phyloP scores from a whole-genome alignment of 2,113 vertebrate genomes.

The Nothoprocta perdicaria region DNA sequence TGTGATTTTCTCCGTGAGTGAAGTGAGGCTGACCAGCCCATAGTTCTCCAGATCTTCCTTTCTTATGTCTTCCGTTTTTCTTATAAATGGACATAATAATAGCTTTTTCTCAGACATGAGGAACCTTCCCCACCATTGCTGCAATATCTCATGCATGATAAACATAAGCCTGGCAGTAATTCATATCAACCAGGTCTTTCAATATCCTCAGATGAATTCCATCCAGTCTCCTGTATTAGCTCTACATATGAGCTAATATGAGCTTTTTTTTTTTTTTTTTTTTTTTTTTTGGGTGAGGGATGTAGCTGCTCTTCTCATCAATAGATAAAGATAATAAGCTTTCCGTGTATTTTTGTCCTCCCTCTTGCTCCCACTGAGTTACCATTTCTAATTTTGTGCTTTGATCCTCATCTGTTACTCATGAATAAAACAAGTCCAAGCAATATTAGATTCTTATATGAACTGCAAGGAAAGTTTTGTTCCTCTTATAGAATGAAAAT shows the following conservation, averaged over 20 bases:
- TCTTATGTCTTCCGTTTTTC: not conserved
- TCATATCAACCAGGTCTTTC: not conserved
- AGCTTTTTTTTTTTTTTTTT: not conserved
- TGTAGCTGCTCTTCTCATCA: slow-evolving; percentile 27
- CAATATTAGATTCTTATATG: not conserved
- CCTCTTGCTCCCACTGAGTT: not conserved
- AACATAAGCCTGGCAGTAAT: not conserved
- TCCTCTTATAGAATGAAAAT: not conserved
- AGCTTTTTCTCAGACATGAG: not conserved
- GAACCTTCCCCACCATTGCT: not conserved
- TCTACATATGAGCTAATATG: not conserved
- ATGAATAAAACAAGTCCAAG: slow-evolving; percentile 28
- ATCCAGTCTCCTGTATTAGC: not conserved
- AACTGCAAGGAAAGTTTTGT: not conserved
- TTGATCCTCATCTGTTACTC: slow-evolving; percentile 23
- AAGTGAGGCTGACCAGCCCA: too few species aligned
- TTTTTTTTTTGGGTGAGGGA: not conserved
- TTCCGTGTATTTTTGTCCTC: not conserved
- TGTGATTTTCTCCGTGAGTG: too few species aligned
- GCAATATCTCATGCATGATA: not conserved
- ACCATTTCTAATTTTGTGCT: slow-evolving; percentile 9
- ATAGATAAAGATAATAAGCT: not conserved
- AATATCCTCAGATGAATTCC: not conserved
- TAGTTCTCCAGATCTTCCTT: too few species aligned
- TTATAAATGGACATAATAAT: not conserved